These are phyloP conservation scores for Polydrusus pterygomalis DNA, from an alignment of 2,888 invertebrate species.

Conservation along the genomic window DNA sequence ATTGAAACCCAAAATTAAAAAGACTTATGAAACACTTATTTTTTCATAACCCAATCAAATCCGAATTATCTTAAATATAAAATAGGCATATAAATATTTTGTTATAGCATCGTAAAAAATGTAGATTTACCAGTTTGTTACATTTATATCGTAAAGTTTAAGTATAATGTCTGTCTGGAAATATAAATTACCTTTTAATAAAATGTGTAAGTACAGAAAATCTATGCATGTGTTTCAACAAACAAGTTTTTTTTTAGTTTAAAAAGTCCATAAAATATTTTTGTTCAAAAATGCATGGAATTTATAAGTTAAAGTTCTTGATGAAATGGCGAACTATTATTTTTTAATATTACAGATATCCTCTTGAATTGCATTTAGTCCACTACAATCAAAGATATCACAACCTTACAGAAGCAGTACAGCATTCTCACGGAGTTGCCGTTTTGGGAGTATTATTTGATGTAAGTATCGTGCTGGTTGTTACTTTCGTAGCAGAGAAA, in stretches of 20 bases:
- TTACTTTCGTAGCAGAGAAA: too few relatives aligned
- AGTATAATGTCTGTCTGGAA: not conserved
- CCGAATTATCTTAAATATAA: too few relatives aligned
- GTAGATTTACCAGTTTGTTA: not conserved
- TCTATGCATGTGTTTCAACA: not conserved
- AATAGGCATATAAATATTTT: too few relatives aligned
- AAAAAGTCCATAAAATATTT: not conserved
- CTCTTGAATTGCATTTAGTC: slow-evolving; percentile 80
- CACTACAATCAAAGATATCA: slow-evolving; percentile 75
- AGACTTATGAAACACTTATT: not conserved
- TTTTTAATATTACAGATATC: slow-evolving; percentile 71
- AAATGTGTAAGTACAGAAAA: not conserved
- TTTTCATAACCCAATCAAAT: not conserved
- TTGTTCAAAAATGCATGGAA: not conserved
- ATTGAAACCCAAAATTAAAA: slow-evolving; percentile 3
- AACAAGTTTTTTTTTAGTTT: not conserved
- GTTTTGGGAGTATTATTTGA: slow-evolving; percentile 80
- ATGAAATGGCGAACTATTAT: not conserved
- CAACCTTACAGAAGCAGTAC: slow-evolving; percentile 73
- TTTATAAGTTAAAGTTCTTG: not conserved
- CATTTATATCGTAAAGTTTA: not conserved
- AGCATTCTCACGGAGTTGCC: slow-evolving; percentile 76
- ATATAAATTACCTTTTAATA: not conserved
- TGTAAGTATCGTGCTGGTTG: slow-evolving; percentile 68
- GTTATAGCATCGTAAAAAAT: not conserved